phyloP scores from a whole-genome alignment of 2,888 invertebrate genomes.

The Limnephilus rhombicus region DNA sequence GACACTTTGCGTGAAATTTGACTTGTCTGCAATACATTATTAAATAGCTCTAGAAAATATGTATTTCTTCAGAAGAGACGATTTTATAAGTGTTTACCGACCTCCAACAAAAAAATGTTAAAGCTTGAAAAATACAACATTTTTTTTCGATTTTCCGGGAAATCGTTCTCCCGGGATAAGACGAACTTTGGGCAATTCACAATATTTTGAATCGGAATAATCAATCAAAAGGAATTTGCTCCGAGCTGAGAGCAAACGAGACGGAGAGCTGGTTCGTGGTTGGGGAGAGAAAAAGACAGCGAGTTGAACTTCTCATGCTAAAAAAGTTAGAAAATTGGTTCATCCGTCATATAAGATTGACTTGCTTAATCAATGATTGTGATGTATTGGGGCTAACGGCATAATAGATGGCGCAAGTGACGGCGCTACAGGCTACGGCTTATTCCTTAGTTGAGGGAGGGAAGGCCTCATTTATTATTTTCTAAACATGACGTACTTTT shows the following conservation, averaged over 20 bases:
- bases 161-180: not conserved
- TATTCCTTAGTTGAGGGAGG: not conserved
- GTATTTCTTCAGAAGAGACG: not conserved
- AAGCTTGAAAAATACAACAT: not conserved
- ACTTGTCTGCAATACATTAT: not conserved
- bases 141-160: not conserved
- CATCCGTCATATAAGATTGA: slow-evolving; percentile 1
- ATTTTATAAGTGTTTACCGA: not conserved
- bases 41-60: not conserved
- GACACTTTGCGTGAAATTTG: not conserved
- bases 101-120: not conserved
- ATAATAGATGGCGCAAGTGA: not conserved
- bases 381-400: not conserved
- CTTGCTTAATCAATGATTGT: not conserved
- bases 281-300: not conserved
- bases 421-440: not conserved
- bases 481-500: too few species aligned
- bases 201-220: not conserved
- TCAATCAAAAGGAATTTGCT: not conserved
- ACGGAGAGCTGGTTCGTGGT: not conserved
- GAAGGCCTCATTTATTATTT: not conserved
- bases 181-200: not conserved
- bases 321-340: slow-evolving; percentile 1
- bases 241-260: not conserved
- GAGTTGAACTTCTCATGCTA: not conserved